phyloP scores from a whole-genome alignment of 1,140 invertebrate genomes.

The Drosophila kikkawai region DNA sequence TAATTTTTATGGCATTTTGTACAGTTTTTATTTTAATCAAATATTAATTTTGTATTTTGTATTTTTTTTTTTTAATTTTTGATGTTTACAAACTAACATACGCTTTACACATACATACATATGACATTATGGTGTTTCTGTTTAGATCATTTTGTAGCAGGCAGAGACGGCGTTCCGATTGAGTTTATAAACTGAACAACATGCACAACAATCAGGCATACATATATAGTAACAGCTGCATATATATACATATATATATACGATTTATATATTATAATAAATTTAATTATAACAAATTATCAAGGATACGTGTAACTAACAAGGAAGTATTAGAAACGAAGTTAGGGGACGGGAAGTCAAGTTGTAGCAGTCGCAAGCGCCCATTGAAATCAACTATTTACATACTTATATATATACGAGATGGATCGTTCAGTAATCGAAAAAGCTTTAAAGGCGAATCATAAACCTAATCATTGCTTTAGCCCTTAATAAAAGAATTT shows the following conservation, averaged over 20 bases:
- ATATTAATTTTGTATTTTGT: constrained; percentile 25
- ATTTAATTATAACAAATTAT: constrained; percentile 65
- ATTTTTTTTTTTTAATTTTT: constrained; percentile 27
- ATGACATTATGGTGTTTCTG: constrained; percentile 71
- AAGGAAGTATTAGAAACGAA: constrained; percentile 73
- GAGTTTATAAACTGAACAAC: constrained; percentile 71
- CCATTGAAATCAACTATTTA: constrained; percentile 79
- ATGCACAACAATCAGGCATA: constrained; percentile 83
- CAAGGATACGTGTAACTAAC: constrained; percentile 81
- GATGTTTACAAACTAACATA: constrained; percentile 53
- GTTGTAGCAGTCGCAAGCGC: constrained; percentile 73
- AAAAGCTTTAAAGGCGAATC: constrained; percentile 74
- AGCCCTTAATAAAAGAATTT: constrained; percentile 48
- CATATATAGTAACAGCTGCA: constrained; percentile 70
- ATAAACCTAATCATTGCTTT: constrained; percentile 60
- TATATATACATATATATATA: constrained; percentile 67
- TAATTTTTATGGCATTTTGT: constrained; percentile 81
- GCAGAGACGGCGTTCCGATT: constrained; percentile 66
- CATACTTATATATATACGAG: constrained; percentile 61
- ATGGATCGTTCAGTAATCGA: constrained; percentile 53
- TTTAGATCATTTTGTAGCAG: constrained; percentile 43
- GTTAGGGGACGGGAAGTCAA: constrained; percentile 42
- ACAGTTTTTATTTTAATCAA: constrained; percentile 67
- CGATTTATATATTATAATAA: constrained; percentile 58
- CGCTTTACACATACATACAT: constrained; percentile 65